Base-by-base conservation (phyloP, 2,888 invertebrate genomes). In the Galeopsomyia nigrocyanea region DNA sequence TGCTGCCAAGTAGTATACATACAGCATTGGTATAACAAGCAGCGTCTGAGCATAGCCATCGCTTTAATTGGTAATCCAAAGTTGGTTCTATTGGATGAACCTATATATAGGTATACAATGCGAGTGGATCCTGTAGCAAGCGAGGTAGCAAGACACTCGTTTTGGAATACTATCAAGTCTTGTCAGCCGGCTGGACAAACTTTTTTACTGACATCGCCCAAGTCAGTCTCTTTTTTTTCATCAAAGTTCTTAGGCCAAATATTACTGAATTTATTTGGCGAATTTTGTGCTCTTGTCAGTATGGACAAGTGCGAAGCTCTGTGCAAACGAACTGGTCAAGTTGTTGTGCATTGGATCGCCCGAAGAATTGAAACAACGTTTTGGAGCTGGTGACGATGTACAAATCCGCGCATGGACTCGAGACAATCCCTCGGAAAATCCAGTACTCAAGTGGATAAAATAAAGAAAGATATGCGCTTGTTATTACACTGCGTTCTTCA, bases 271-370 rank as follows among this genome's bases (percentile, higher is more conserved):
- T n/a, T n/a, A n/a, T n/a, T n/a, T n/a, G n/a, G n/a, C n/a, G n/a
- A n/a, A n/a, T n/a, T n/a, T n/a, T n/a, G n/a, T n/a, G n/a, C n/a
- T n/a, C 31, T 17, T 71, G 68, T 69, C 81, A 94, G 94, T 81
- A 95, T 95, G 95, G 95, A 95, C 84, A 95, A 95, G 88, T 95
- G 94, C 87, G 95, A 95, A 83, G 92, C 92, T 39, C 88, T 95
- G 26, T 95, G 95, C 83, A 89, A 91, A 65, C 90, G 94, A 72
- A 87, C 95, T 76, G 94, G 95, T 95, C 0, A 88, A 89, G 80
- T 87, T 95, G 78, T 90, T 91, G 76, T 95, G 95, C 82, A 88
- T 94, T 58, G 95, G 94, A 68, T 89, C 91, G 74, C 90, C 92
- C 75, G 91, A 92, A 76, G 91, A 91, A 75, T 88, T 95, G 77